Evolutionary conservation across 2,888 invertebrate genomes (phyloP), one percentile per base, ranked within the genome.

Genomic region (Oasisia sp.): DNA sequence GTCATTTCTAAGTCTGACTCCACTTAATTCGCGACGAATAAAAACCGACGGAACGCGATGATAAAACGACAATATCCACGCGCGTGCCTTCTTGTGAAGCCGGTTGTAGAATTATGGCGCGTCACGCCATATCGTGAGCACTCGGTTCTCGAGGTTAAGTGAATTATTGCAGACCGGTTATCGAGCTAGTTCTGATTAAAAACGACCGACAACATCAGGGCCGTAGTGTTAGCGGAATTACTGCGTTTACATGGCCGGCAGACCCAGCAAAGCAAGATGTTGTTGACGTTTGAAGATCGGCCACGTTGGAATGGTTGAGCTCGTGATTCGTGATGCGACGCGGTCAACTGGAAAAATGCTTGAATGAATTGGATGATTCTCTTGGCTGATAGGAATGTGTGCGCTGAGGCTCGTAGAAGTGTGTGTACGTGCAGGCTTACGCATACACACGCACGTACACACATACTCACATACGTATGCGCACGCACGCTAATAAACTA

Each of bases 171-270:
- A 74, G 74, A 74, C 74, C 5, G 74, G 74, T n/a, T 74, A 74
- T 74, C 74, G 74, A 74, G 74, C 74, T 74, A 74, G 74, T 74
- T 74, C 74, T 74, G 74, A 74, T 74, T 74, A 74, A 74, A 74
- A 74, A 74, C 74, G 5, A 27, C 74, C n/a, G 74, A n/a, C 74
- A 74, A 74, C n/a, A 19, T 74, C 74, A 74, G 27, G 14, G n/a
- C n/a, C 27, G 74, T 74, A 19, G 74, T n/a, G 74, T 74, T 4
- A 27, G 74, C 74, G 74, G 74, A 74, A 74, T 7, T 5, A 74
- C 74, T 27, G 74, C 74, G 74, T 74, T 74, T 74, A 74, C 74
- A 0, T 74, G 27, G 74, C 74, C 74, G 74, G 7, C 19, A 27
- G 19, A 74, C 7, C 74, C 74, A n/a, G 74, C 27, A 74, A 74